These are phyloP conservation scores for Hafferia zeledoni DNA, from an alignment of 2,797 vertebrate genomes.

Conservation along the genomic window DNA sequence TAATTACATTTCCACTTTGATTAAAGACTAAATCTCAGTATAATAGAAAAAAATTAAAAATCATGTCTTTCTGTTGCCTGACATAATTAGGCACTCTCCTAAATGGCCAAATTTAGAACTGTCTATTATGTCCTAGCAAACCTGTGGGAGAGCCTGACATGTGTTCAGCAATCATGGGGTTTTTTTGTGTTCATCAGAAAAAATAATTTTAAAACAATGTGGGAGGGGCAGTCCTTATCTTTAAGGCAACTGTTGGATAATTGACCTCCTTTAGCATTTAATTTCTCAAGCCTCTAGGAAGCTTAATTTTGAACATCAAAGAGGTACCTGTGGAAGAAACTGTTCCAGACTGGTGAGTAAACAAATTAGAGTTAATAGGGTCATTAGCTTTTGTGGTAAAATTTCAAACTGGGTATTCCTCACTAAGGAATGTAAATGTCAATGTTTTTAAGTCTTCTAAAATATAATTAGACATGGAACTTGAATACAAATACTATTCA, in stretches of 20 bases:
- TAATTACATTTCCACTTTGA: constrained; percentile 39
- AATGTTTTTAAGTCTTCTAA: constrained; percentile 63
- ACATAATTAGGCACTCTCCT: constrained; percentile 56
- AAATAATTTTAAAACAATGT: constrained; percentile 65
- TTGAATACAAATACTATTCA: constrained; percentile 49
- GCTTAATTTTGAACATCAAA: constrained; percentile 80
- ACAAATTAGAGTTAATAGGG: constrained; percentile 80
- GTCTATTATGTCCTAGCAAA: constrained; percentile 50
- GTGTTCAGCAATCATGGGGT: constrained; percentile 37
- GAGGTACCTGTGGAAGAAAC: constrained; percentile 77
- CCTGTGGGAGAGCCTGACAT: constrained; percentile 54
- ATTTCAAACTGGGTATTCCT: constrained; percentile 73
- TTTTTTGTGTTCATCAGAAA: constrained; percentile 65
- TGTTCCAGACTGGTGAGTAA: constrained; percentile 81
- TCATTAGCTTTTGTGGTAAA: constrained; percentile 78
- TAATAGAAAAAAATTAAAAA: neutral
- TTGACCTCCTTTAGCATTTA: constrained; percentile 80
- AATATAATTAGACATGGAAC: constrained; percentile 69
- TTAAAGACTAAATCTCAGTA: constrained; percentile 38
- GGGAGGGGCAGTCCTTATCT: constrained; percentile 71
- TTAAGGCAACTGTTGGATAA: constrained; percentile 76
- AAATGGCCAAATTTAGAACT: constrained; percentile 51
- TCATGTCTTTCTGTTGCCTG: neutral
- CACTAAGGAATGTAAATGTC: constrained; percentile 60
- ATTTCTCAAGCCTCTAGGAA: constrained; percentile 79